Evolutionary conservation across 2,888 invertebrate species (phyloP).

Genomic region (Dasypogon diadema): DNA sequence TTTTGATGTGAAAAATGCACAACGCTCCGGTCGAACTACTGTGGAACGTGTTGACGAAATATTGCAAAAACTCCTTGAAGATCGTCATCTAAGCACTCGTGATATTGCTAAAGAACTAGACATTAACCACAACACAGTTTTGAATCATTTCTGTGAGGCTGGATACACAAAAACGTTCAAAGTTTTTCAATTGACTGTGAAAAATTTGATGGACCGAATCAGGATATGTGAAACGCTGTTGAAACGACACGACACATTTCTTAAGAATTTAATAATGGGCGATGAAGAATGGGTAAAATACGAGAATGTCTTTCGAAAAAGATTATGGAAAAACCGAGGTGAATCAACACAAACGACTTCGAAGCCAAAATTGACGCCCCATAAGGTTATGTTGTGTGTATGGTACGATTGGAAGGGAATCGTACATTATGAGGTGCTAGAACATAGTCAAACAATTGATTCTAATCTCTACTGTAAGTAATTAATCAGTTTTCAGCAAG

Average conservation of each 20-base stretch:
- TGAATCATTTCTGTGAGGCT: constrained; percentile 32
- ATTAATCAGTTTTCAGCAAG: constrained; percentile 42
- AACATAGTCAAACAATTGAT: constrained; percentile 7
- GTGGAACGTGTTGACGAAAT: constrained; percentile 22
- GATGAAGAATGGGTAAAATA: constrained; percentile 58
- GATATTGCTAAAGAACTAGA: no score
- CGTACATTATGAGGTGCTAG: constrained; percentile 23
- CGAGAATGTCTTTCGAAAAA: constrained; percentile 48
- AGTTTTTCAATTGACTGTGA: not conserved
- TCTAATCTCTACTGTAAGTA: constrained; percentile 54
- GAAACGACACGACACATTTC: constrained; percentile 57
- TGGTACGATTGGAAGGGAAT: constrained; percentile 22
- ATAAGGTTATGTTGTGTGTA: constrained; percentile 2
- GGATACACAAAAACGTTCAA: constrained; percentile 33
- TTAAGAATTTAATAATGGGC: constrained; percentile 56
- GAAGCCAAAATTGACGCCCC: constrained; percentile 55
- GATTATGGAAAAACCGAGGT: constrained; percentile 54
- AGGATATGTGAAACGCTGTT: constrained; percentile 54
- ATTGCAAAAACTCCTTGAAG: not conserved
- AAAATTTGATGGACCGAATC: constrained; percentile 35
- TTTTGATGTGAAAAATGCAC: constrained; percentile 16
- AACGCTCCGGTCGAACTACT: not conserved
- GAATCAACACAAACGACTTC: constrained; percentile 53
- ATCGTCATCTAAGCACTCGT: constrained; percentile 12
- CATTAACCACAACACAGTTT: constrained; percentile 16